phyloP scores from a whole-genome alignment of 1,140 invertebrate species.

The Polypedilum pembai region DNA sequence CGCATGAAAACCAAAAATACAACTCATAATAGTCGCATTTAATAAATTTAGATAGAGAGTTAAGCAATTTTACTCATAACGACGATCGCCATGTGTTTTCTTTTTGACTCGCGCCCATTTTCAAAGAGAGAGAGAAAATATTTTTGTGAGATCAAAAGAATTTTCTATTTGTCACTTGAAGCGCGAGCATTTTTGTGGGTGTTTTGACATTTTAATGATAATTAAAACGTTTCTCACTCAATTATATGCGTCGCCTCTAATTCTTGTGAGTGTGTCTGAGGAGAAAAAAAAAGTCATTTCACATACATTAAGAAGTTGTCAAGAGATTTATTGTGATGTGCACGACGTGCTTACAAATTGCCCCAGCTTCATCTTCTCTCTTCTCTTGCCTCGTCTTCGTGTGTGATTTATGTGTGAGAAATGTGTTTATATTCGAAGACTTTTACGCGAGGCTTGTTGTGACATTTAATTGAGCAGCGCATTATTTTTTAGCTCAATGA shows the following conservation, averaged over 20 bases:
- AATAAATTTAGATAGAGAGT: neutral
- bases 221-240: slow-evolving; percentile 28
- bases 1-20: neutral
- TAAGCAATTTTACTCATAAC: neutral
- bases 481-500: slow-evolving; percentile 13
- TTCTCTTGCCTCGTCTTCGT: neutral
- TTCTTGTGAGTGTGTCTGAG: neutral
- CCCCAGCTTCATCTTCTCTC: neutral
- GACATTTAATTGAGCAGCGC: slow-evolving; percentile 2
- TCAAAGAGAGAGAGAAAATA: neutral
- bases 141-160: slow-evolving; percentile 20
- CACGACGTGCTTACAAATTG: slow-evolving; percentile 11
- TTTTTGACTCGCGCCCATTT: neutral
- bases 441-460: neutral
- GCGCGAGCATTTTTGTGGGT: neutral
- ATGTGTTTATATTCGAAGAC: neutral
- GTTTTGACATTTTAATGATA: slow-evolving; percentile 27
- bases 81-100: slow-evolving; percentile 8
- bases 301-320: slow-evolving; percentile 14
- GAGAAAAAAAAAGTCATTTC: neutral
- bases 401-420: slow-evolving; percentile 24
- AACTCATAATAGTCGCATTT: slow-evolving; percentile 6
- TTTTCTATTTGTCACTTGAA: slow-evolving; percentile 4
- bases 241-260: slow-evolving; percentile 22
- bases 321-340: slow-evolving; percentile 25